Percentiles rank a stretch among this genome's conserved stretches.
phyloP scores from a whole-genome alignment of 2,888 invertebrate genomes.

The Branchinecta sandiegonensis region DNA sequence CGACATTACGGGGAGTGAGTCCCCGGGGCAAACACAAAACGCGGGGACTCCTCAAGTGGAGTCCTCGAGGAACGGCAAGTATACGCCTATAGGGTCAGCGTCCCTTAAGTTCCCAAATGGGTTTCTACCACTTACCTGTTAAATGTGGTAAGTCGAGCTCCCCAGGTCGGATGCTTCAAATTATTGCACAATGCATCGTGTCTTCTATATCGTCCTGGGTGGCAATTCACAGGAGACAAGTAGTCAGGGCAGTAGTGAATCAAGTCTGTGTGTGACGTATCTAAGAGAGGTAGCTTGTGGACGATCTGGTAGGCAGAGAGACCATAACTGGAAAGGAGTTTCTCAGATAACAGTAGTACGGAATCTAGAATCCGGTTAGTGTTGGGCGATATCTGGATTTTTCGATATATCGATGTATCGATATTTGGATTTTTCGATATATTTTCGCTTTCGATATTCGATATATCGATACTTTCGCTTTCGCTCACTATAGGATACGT shows the following conservation, averaged over 20 bases:
- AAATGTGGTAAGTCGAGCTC: slow-evolving; percentile 67
- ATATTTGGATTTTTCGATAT: too few species aligned
- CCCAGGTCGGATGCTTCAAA: slow-evolving; percentile 75
- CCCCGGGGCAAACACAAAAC: too few species aligned
- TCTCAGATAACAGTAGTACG: slow-evolving; percentile 13
- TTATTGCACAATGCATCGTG: slow-evolving; percentile 80
- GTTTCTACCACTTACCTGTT: slow-evolving; percentile 44
- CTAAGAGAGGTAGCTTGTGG: slow-evolving; percentile 68
- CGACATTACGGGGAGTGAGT: too few species aligned
- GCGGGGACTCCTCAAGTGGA: too few species aligned
- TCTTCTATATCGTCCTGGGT: slow-evolving; percentile 71
- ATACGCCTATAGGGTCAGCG: too few species aligned
- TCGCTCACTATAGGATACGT: too few species aligned
- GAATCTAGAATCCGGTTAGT: slow-evolving; percentile 9
- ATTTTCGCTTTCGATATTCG: too few species aligned
- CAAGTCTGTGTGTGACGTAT: slow-evolving; percentile 71
- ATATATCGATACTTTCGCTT: too few species aligned
- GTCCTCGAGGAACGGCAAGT: too few species aligned
- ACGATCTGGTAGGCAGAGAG: slow-evolving; percentile 71
- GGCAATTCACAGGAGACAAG: slow-evolving; percentile 70
- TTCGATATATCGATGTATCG: too few species aligned
- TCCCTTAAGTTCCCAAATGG: too few species aligned
- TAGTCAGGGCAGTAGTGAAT: slow-evolving; percentile 74
- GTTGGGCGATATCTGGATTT: too few species aligned
- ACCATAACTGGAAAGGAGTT: slow-evolving; percentile 48